phyloP scores from a whole-genome alignment of 1,140 invertebrate genomes.

The Ips typographus region DNA sequence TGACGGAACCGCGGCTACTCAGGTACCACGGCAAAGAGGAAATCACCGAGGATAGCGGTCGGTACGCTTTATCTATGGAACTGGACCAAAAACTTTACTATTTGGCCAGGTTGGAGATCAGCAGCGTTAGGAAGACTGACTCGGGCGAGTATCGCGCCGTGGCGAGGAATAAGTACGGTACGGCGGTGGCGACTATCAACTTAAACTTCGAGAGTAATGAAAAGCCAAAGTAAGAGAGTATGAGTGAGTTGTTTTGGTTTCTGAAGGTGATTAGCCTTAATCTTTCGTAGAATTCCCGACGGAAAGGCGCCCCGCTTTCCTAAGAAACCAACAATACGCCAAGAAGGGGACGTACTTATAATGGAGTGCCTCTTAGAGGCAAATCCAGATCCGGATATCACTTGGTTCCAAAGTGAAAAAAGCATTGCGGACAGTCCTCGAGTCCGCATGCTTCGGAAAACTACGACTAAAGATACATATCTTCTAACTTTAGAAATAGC shows the following conservation, averaged over 20 bases:
- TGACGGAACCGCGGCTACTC: slow-evolving; percentile 34
- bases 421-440: slow-evolving; percentile 76
- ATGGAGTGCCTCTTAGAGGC: slow-evolving; percentile 97
- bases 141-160: slow-evolving; percentile 91
- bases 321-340: slow-evolving; percentile 95
- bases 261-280: slow-evolving; percentile 24
- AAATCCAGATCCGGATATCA: slow-evolving; percentile 91
- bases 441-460: slow-evolving; percentile 85
- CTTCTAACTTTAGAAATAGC: slow-evolving; percentile 88
- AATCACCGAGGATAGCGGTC: slow-evolving; percentile 65
- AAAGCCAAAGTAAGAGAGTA: slow-evolving; percentile 75
- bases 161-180: slow-evolving; percentile 89
- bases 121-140: slow-evolving; percentile 79
- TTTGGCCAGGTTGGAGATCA: slow-evolving; percentile 81
- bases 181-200: slow-evolving; percentile 92
- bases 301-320: slow-evolving; percentile 95
- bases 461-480: slow-evolving; percentile 85
- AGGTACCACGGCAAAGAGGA: slow-evolving; percentile 84
- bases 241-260: slow-evolving; percentile 14
- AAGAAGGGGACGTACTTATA: slow-evolving; percentile 89
- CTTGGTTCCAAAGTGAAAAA: slow-evolving; percentile 89
- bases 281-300: slow-evolving; percentile 79
- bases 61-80: slow-evolving; percentile 77
- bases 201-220: slow-evolving; percentile 90
- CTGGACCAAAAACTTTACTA: slow-evolving; percentile 88